Conservation (phyloP, 2,888 invertebrate species). For the Andrena dorsata region DNA sequence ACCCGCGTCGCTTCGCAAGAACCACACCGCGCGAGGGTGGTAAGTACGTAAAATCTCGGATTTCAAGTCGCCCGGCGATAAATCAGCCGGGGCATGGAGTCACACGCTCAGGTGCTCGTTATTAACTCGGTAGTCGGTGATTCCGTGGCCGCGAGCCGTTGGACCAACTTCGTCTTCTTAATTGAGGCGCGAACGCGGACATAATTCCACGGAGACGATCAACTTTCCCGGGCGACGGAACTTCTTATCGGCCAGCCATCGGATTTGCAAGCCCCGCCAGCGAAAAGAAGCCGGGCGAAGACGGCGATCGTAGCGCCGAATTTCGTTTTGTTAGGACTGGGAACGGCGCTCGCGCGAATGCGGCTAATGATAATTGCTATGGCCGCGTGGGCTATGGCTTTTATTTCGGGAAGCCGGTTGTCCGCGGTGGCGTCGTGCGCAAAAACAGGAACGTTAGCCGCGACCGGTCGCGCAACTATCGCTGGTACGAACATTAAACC, state of each 20-base stretch:
- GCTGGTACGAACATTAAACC: slow-evolving; percentile 44
- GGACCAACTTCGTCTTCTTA: slow-evolving; percentile 33
- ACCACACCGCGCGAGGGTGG: background rate
- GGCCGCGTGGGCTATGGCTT: slow-evolving; percentile 75
- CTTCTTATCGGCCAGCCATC: slow-evolving; percentile 62
- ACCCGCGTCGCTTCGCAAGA: background rate
- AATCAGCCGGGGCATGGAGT: slow-evolving; percentile 40
- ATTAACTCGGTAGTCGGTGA: slow-evolving; percentile 42
- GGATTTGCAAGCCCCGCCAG: slow-evolving; percentile 44
- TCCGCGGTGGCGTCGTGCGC: slow-evolving; percentile 70
- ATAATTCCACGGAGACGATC: slow-evolving; percentile 56
- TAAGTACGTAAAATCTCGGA: slow-evolving; percentile 37
- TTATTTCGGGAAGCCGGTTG: slow-evolving; percentile 74
- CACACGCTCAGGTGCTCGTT: slow-evolving; percentile 43
- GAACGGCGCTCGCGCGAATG: slow-evolving; percentile 67
- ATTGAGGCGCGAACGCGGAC: slow-evolving; percentile 43
- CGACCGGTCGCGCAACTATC: slow-evolving; percentile 52
- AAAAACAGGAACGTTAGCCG: slow-evolving; percentile 75
- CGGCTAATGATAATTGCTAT: slow-evolving; percentile 83
- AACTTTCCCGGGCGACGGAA: slow-evolving; percentile 47
- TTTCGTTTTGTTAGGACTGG: slow-evolving; percentile 62
- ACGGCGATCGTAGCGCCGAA: slow-evolving; percentile 60
- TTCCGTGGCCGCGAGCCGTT: slow-evolving; percentile 6
- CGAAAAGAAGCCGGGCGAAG: slow-evolving; percentile 63
- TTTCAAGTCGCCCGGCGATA: slow-evolving; percentile 41